Base-by-base conservation (phyloP, 2,888 invertebrate genomes). In the Xanthostigma xanthostigma region DNA sequence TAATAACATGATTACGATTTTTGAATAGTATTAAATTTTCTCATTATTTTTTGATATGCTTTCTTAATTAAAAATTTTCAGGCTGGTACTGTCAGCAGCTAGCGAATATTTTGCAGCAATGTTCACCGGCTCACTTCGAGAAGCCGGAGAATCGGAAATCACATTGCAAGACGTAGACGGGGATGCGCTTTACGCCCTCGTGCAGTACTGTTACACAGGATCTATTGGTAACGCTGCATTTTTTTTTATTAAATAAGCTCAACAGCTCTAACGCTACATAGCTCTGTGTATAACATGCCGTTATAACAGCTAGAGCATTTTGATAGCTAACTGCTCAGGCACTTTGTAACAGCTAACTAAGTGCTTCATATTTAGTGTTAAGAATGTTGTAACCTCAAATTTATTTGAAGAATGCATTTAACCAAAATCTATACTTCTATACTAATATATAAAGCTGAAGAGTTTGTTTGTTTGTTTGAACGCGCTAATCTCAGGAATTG, bases 101-200 rank as follows among this genome's bases (percentile, higher is more conserved):
- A 92, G 92, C 57, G 91, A 92, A 66, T 95, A 95, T 67, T 95
- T 95, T 71, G 84, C 88, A 41, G 92, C 91, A 41, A 95, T 95
- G 94, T 95, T 95, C 64, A 93, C 90, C 33, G 87, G 85, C 49
- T 84, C 86, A 49, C 70, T 95, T 53, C 74, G 83, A 55, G 94
- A 95, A 70, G 79, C 90, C 8, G 80, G 78, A 53, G 81, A 89
- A 65, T 76, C 79, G 53, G 91, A 92, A 71, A 81, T 95, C 37
- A 84, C 83, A 50, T 71, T 95, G 56, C 83, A 84, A 55, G 82
- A 84, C 60, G 84, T 95, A 40, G 87, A 90, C 61, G 81, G 90
- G 17, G 87, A 90, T 63, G 88, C 92, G 36, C 74, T 95, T 46
- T 81, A 84, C 66, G 75, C 84, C 46, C 76, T 95, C 47, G 81